Conservation (phyloP, 2,113 vertebrate genomes). For the Cavia porcellus region DNA sequence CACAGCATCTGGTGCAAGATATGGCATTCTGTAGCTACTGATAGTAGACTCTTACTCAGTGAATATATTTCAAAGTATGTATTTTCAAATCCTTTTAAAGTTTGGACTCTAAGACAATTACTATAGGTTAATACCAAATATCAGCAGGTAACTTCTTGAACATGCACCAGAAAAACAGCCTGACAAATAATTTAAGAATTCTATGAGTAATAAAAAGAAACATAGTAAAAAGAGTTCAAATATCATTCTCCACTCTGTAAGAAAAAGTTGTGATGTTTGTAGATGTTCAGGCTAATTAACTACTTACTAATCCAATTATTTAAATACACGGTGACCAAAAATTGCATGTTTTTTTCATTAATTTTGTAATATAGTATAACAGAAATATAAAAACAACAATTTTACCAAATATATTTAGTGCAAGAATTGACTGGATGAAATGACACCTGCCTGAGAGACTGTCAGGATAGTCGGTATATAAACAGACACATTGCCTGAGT, state of each 20-base stretch:
- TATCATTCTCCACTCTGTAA: background rate
- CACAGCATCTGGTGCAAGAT: background rate
- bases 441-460: background rate
- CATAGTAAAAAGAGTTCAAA: background rate
- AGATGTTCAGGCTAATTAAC: background rate
- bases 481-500: background rate
- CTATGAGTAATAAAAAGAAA: background rate
- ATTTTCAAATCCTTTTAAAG: slow-evolving; percentile 44
- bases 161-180: background rate
- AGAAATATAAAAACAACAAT: background rate
- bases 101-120: background rate
- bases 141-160: background rate
- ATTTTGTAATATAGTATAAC: background rate
- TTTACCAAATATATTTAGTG: background rate
- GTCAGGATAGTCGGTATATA: background rate
- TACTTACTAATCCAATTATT: background rate
- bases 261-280: background rate
- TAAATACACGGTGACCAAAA: background rate
- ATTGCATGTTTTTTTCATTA: background rate
- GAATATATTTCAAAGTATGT: background rate
- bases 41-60: background rate
- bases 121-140: background rate
- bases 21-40: background rate
- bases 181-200: background rate
- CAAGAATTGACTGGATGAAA: background rate